Conservation (phyloP, 2,888 invertebrate genomes). For the Vandiemenella viatica region DNA sequence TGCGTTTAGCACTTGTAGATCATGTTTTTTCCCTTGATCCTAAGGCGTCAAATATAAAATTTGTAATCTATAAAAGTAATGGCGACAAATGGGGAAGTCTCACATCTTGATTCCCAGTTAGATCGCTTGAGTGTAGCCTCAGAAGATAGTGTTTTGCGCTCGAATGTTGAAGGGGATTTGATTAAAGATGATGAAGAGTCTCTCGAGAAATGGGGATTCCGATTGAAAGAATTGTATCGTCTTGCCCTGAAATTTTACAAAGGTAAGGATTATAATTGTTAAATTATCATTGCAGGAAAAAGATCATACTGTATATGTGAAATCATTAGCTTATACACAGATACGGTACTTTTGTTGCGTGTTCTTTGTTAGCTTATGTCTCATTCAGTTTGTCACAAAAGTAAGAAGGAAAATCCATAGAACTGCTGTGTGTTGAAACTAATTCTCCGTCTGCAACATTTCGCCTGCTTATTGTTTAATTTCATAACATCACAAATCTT, state of each 20-base stretch:
- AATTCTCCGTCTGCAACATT: no score
- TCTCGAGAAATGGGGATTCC: constrained; percentile 14
- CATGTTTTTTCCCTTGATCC: no score
- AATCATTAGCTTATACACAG: not conserved
- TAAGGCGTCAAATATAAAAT: no score
- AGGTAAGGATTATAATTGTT: constrained; percentile 46
- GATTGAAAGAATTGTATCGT: constrained; percentile 64
- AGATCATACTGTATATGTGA: no score
- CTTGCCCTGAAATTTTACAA: constrained; percentile 83
- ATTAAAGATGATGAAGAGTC: constrained; percentile 12
- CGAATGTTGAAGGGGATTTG: constrained; percentile 10
- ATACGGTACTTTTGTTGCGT: no score
- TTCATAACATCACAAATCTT: no score
- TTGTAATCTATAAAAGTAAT: no score
- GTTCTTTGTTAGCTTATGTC: not conserved
- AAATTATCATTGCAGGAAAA: no score
- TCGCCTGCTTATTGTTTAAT: no score
- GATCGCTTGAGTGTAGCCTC: constrained; percentile 14
- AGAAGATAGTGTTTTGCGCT: constrained; percentile 12
- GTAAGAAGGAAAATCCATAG: no score
- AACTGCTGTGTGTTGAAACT: no score
- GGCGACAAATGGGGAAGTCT: constrained; percentile 14
- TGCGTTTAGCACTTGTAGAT: no score
- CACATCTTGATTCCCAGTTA: constrained; percentile 10
- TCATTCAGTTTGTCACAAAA: not conserved